These are phyloP conservation scores for Rhinoderma darwinii DNA, from an alignment of 2,113 vertebrate species.

Conservation along the genomic window DNA sequence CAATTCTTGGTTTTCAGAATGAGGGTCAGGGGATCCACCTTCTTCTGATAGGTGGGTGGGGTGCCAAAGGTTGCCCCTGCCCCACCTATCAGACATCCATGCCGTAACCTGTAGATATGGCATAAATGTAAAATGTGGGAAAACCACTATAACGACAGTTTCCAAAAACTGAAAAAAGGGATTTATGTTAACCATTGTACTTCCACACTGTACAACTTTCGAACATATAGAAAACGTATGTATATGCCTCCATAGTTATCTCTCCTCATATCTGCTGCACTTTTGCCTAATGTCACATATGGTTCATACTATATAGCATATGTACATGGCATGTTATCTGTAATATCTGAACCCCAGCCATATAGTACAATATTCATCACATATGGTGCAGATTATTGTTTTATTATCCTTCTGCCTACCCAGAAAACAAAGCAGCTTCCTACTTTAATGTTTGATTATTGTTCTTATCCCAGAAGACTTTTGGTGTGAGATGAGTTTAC, in stretches of 20 bases:
- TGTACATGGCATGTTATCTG: not conserved
- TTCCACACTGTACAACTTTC: too few species aligned
- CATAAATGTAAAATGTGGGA: too few species aligned
- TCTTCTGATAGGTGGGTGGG: too few species aligned
- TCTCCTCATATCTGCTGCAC: not conserved
- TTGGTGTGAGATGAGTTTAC: slow-evolving; percentile 45
- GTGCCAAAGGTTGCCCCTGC: too few species aligned
- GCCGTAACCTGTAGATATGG: too few species aligned
- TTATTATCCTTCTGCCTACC: not conserved
- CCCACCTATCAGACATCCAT: too few species aligned
- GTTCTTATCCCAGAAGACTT: slow-evolving; percentile 29
- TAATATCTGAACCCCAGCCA: not conserved
- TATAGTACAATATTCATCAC: not conserved
- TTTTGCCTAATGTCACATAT: not conserved
- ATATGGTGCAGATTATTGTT: slow-evolving; percentile 10
- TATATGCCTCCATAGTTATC: not conserved
- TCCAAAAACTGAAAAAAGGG: too few species aligned
- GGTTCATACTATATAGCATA: not conserved
- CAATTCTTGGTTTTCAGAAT: too few species aligned
- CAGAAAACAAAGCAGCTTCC: not conserved
- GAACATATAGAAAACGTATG: not conserved
- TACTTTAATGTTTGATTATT: slow-evolving; percentile 8
- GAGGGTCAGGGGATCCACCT: too few species aligned
- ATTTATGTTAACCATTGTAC: too few species aligned
- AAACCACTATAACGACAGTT: too few species aligned